Conservation (phyloP, 2,797 vertebrate species). For the Tympanoctomys barrerae region DNA sequence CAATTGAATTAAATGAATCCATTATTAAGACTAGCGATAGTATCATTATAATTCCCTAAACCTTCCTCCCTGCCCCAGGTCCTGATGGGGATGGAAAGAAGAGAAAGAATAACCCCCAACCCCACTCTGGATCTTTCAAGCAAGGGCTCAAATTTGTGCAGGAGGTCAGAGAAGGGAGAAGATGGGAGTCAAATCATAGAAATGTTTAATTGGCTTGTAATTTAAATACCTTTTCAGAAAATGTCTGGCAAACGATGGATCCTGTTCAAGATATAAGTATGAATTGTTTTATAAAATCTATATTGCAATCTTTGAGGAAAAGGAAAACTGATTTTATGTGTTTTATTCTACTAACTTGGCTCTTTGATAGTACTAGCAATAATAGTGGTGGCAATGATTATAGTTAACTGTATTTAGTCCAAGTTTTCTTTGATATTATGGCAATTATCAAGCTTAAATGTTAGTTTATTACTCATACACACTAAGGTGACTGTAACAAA, state of each 20-base stretch:
- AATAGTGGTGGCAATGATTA: not conserved
- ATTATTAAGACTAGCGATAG: not conserved
- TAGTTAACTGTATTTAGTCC: not conserved
- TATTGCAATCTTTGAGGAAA: slow-evolving; percentile 30
- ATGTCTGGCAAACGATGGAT: slow-evolving; percentile 7
- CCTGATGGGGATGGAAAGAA: not conserved
- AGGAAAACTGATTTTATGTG: not conserved
- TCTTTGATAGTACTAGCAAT: not conserved
- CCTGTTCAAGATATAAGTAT: slow-evolving; percentile 36
- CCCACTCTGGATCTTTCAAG: not conserved
- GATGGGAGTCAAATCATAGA: slow-evolving; percentile 31
- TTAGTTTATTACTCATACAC: not conserved
- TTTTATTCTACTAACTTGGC: not conserved
- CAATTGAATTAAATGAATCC: not conserved
- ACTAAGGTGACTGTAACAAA: not conserved
- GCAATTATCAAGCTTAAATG: not conserved
- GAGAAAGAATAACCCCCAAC: not conserved
- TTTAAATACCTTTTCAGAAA: not conserved
- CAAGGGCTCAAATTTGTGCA: not conserved
- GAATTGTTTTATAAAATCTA: not conserved
- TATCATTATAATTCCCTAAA: not conserved
- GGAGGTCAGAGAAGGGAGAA: not conserved
- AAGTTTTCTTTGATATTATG: not conserved
- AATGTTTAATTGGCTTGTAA: slow-evolving; percentile 11
- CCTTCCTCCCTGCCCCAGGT: not conserved